Conservation (phyloP, 2,797 vertebrate genomes). For the Rhinatrema bivittatum region DNA sequence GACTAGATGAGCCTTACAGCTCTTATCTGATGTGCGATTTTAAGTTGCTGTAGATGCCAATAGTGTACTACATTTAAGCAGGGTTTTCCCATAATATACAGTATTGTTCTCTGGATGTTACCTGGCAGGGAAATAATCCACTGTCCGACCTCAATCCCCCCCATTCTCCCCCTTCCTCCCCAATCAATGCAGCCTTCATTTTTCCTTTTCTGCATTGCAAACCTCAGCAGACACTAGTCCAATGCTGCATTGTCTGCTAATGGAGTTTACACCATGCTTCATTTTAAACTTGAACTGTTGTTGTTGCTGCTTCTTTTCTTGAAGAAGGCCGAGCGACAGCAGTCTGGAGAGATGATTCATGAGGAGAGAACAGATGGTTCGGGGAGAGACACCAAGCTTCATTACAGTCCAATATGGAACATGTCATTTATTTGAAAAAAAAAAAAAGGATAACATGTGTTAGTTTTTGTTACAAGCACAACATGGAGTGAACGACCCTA, state of each 20-base stretch:
- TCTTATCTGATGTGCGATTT: too few relatives aligned
- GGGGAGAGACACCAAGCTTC: conserved; percentile 4
- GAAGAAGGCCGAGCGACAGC: conserved; percentile 14
- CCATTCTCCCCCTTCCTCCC: too few relatives aligned
- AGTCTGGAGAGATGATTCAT: conserved; percentile 1
- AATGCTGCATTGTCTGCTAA: conserved; percentile 14
- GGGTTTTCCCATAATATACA: too few relatives aligned
- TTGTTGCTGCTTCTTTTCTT: conserved; percentile 4
- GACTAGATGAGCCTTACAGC: too few relatives aligned
- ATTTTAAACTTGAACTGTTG: conserved; percentile 17
- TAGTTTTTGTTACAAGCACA: conserved; percentile 1
- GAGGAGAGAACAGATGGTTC: conserved; percentile 6
- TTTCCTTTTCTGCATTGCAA: neutral
- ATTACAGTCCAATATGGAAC: neutral
- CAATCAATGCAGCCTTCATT: neutral
- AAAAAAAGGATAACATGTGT: conserved; percentile 8
- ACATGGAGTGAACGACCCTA: conserved; percentile 10
- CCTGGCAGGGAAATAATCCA: too few relatives aligned
- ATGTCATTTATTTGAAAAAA: conserved; percentile 7
- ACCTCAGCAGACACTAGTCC: conserved; percentile 9
- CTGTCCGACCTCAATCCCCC: too few relatives aligned
- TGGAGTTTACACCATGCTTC: conserved; percentile 14
- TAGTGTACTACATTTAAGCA: too few relatives aligned
- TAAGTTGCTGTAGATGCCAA: too few relatives aligned
- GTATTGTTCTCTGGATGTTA: too few relatives aligned